Evolutionary conservation across 2,888 invertebrate genomes (phyloP), one percentile per base, ranked within the genome.

Genomic region (Hedychridium roseum): DNA sequence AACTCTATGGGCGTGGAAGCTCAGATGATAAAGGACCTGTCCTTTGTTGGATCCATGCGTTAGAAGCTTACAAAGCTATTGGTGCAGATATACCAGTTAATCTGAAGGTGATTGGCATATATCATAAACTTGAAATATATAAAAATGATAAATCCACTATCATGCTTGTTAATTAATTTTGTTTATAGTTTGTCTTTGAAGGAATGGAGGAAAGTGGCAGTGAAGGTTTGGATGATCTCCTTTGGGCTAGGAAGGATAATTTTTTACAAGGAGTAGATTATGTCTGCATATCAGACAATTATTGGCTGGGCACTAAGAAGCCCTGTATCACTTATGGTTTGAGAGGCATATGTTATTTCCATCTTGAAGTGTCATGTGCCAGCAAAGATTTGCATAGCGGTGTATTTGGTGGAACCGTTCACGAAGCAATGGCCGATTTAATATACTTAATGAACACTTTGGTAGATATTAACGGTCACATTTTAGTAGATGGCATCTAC

Each of bases 151-250:
- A 30, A 21, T 44, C 30, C 6, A 15, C n/a, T 7, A 30, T 16
- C 14, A 34, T 5, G 7, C 36, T 35, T 7, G 14, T 16, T 36
- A 12, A 32, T 21, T 40, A 30, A 39, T 45, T 21, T 46, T 34
- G 14, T 38, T 64, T 75, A 30, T 69, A 88, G 85, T 97, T 98
- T 79, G 86, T 94, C 9, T 91, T 98, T 76, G 98, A 99, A 83
- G 96, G 95, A 43, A 99, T 99, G 98, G 98, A 98, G 80, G 98
- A 99, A 79, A 91, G 91, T 51, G 97, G 97, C 3, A 97, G 97
- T 50, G 91, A 92, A 74, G 98, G 98, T n/a, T 82, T 99, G 16
- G 95, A 97, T 76, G 91, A 90, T 1, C 81, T 97, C 6, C 82
- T 99, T 0, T 81, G 82, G 61, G 76, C 83, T 0, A 82, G 85